Base-by-base conservation (phyloP, 2,797 vertebrate species). In the Passerculus sandwichensis region DNA sequence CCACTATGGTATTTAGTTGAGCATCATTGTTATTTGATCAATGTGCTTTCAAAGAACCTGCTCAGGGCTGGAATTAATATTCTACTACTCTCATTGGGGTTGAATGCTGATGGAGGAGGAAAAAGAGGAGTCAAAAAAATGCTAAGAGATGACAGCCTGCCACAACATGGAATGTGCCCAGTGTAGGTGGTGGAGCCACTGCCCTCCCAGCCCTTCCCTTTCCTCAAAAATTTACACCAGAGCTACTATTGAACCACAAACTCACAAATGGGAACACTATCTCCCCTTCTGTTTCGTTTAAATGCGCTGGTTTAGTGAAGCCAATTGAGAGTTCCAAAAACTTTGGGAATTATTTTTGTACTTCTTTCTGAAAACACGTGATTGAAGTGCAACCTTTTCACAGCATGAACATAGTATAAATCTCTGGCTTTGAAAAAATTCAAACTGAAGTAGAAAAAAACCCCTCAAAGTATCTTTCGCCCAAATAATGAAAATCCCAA, bases 391-490 rank as follows among this genome's bases (percentile, higher is more conserved):
- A 81, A 70, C 18, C 10, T 88, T 91, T 80, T 60, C 85, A 89
- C 30, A 74, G 45, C 13, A 60, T 26, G 56, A 91, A 72, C 36
- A 57, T 75, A 66, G 78, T 61, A 47, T 86, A 86, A 84, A 72
- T 40, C 32, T 89, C 79, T 91, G 48, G 11, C 85, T 95, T 91
- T 76, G 48, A 94, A 82, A 10, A 77, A 73, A 84, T 38, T 85
- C 26, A 62, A 81, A 85, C 30, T 13, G 16, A 45, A 86, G 59
- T 50, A 64, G n/a, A n/a, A 91, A 69, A 80, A 66, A 85, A 56
- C 8, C 8, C 8, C 20, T 80, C 44, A 65, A 77, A 92, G 85
- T 34, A 15, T 60, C 53, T 89, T 51, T 57, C 72, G 51, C 30
- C 25, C 80, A 57, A 71, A 5, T 60, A 91, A 86, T 30, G 19